Base-by-base conservation (phyloP, 2,113 vertebrate species). In the Plecturocebus donacophilus region DNA sequence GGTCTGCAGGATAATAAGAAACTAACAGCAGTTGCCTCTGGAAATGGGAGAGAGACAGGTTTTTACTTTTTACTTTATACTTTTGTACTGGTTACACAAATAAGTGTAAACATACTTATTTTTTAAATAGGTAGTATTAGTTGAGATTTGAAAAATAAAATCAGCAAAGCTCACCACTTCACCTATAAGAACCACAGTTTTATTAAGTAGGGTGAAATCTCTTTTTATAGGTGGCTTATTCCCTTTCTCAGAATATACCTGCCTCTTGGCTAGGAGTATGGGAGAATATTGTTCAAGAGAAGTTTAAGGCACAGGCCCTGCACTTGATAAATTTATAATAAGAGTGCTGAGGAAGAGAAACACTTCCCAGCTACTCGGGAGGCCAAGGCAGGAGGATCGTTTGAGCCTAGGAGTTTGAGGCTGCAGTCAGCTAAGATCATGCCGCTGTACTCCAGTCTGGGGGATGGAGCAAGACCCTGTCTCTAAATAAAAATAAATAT, bases 131-230 rank as follows among this genome's bases (percentile, higher is more conserved):
- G 6, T 76, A 42, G n/a, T 54, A 89, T 56, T 76, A 79, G 81
- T 77, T 82, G 58, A 80, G 77, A 84, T 40, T 91, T 64, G 66
- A 80, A 92, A 75, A 40, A 85, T 45, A 83, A 88, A 89, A 40
- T 75, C 77, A 85, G 6, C 38, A 17, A 79, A 92, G 25, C 12
- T 40, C 76, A 79, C 25, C 11, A 94, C 17, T 88, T 91, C 80
- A 61, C 19, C 16, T 75, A 5, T 73, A 76, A 20, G 68, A 82
- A 83, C 35, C 79, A 94, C 38, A 64, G 35, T 83, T 64, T 84
- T 61, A 73, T 71, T 79, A 88, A 86, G n/a, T 45, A 87, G 56
- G 45, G 32, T n/a, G n/a, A 89, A 93, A 42, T 42, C 17, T 32
- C 40, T 27, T 27, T 66, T 91, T 38, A n/a, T 45, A 58, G 5